phyloP scores from a whole-genome alignment of 2,113 vertebrate genomes.

The Oncorhynchus keta region DNA sequence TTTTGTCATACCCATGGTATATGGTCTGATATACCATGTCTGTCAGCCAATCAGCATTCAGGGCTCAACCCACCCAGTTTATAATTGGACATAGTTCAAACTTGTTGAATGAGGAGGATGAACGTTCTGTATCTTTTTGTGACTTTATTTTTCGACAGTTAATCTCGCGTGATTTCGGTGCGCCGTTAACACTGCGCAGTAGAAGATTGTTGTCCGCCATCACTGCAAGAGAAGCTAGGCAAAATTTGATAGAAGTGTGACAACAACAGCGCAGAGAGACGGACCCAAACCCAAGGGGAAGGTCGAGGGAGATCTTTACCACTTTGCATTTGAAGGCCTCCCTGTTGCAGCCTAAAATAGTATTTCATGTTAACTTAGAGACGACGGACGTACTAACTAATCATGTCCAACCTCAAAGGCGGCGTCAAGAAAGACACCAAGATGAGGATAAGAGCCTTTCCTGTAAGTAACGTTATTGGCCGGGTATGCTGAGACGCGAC shows the following conservation, averaged over 20 bases:
- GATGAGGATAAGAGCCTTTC: conserved; percentile 96
- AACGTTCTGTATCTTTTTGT: not conserved
- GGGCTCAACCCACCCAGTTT: too few species aligned
- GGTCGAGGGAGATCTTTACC: conserved; percentile 48
- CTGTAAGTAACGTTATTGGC: conserved; percentile 77
- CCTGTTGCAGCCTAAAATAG: conserved; percentile 30
- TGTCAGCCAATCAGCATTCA: too few species aligned
- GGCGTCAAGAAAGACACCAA: conserved; percentile 94
- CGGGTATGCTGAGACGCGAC: conserved; percentile 35
- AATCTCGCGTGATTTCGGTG: conserved; percentile 64
- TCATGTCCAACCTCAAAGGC: conserved; percentile 93
- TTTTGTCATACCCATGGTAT: too few species aligned
- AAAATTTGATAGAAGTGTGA: conserved; percentile 47
- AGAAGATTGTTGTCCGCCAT: conserved; percentile 66
- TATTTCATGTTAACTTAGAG: conserved; percentile 66
- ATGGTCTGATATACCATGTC: too few species aligned
- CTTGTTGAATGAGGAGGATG: not conserved
- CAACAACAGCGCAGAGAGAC: conserved; percentile 55
- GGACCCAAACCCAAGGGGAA: conserved; percentile 46
- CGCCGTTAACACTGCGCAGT: conserved; percentile 55
- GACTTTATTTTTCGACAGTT: not conserved
- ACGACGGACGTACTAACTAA: conserved; percentile 65
- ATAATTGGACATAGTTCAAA: not conserved
- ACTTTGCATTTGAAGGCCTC: conserved; percentile 43
- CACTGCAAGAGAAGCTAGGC: conserved; percentile 51